Percentiles rank a stretch among this genome's conserved stretches.
phyloP scores from a whole-genome alignment of 2,113 vertebrate species.

The Tinamus guttatus region DNA sequence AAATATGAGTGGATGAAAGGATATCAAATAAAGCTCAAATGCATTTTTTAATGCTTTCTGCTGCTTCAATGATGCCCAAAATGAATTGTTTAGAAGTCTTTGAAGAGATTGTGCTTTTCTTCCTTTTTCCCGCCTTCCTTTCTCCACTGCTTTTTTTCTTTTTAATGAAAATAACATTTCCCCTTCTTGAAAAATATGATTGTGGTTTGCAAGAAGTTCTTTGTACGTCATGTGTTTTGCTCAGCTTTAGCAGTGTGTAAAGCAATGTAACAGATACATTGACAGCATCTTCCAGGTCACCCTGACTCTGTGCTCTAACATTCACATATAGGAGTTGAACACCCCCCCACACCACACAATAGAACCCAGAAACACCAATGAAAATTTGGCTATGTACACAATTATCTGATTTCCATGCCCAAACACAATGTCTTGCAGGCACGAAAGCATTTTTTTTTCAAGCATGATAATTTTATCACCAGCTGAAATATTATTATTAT shows the following conservation, averaged over 20 bases:
- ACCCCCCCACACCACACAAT: neutral
- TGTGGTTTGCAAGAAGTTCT: neutral
- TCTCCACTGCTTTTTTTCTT: neutral
- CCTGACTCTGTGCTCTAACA: neutral
- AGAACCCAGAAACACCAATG: neutral
- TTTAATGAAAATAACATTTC: neutral
- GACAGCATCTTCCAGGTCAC: neutral
- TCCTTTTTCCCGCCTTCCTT: too few relatives aligned
- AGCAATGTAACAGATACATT: neutral
- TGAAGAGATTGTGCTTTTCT: neutral
- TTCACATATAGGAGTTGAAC: neutral
- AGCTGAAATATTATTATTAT: neutral
- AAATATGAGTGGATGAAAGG: neutral
- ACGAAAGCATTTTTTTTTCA: neutral
- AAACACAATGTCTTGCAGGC: neutral
- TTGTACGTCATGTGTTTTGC: neutral
- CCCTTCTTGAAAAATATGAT: neutral
- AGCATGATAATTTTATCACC: neutral
- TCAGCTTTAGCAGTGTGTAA: neutral
- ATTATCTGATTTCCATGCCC: neutral
- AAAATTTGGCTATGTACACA: rapidly evolving
- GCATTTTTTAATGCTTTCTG: neutral
- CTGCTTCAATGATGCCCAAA: neutral
- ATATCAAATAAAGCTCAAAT: neutral
- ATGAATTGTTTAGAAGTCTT: neutral